Evolutionary conservation across 2,888 invertebrate species (phyloP), one percentile per base, ranked within the genome.

Genomic region (Galeruca laticollis): DNA sequence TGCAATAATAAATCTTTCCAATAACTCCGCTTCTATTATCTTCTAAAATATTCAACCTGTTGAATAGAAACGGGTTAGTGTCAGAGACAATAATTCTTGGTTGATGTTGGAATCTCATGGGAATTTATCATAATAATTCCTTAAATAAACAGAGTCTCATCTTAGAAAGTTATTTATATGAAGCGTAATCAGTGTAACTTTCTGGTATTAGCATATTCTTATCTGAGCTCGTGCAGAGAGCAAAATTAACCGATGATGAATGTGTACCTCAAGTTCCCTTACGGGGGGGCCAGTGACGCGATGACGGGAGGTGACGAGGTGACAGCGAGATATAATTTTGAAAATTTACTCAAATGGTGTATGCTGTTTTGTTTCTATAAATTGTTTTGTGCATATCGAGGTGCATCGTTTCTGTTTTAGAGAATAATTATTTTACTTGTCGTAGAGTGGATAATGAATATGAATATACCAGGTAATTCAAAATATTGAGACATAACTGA

Each of bases 81-180:
- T 47, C 49, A 56, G 21, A 65, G 68, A 62, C 51, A 43, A 68
- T 62, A 40, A 59, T 59, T 51, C 62, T 62, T 31, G 49, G 62
- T 35, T 54, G 62, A 62, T 62, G 63, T 54, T 63, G 63, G 35
- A 57, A 61, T 68, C 51, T 40, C 66, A 66, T 18, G 49, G 40
- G 31, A 67, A 75, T 76, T 76, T 73, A 77, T 77, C 76, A 77
- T 73, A 76, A 77, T 76, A 76, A 75, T 69, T 75, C 69, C 71
- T 73, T 75, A 73, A 75, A 76, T 76, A 76, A 75, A 77, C 75
- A 76, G 73, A 75, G 64, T 69, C 72, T 75, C 73, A 68, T 73
- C 75, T 75, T 75, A 76, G 75, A 77, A 77, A 74, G 76, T 77
- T 73, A 77, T 77, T 77, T 77, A 77, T 77, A 70, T 69, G 75